These are phyloP conservation scores for Hipposideros armiger DNA, from an alignment of 2,113 vertebrate genomes.

Conservation along the genomic window DNA sequence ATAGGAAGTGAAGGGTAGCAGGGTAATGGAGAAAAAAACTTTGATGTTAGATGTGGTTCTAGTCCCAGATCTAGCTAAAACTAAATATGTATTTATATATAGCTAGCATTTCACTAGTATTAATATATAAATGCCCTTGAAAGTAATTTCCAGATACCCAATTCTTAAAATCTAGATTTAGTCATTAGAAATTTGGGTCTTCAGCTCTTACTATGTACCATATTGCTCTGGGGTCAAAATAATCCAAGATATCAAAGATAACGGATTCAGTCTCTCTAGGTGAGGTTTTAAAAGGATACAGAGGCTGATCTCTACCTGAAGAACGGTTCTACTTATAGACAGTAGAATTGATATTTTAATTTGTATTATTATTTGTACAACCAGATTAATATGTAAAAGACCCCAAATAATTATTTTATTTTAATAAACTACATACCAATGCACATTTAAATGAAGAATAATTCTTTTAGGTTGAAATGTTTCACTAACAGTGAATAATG, in stretches of 20 bases:
- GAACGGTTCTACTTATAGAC: neutral
- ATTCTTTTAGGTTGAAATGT: conserved; percentile 18
- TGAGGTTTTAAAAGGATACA: neutral
- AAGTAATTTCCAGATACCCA: neutral
- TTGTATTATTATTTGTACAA: neutral
- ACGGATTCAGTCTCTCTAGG: neutral
- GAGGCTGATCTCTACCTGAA: neutral
- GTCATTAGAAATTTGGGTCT: neutral
- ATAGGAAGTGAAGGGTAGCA: neutral
- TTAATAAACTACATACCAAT: neutral
- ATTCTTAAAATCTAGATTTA: neutral
- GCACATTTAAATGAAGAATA: conserved; percentile 15
- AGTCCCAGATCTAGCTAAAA: neutral
- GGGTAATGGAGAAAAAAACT: neutral
- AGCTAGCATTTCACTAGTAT: neutral
- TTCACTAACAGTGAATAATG: conserved; percentile 22
- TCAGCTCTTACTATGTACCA: neutral
- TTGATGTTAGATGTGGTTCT: neutral
- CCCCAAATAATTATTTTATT: neutral
- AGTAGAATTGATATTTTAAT: neutral
- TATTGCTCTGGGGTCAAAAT: neutral
- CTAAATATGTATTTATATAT: neutral
- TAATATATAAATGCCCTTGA: neutral
- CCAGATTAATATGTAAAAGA: neutral
- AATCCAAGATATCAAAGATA: neutral